A percentile compares a stretch with the other conserved stretches of the same genome.
Conservation (phyloP, 1,140 invertebrate species). For the Anadara kagoshimensis region DNA sequence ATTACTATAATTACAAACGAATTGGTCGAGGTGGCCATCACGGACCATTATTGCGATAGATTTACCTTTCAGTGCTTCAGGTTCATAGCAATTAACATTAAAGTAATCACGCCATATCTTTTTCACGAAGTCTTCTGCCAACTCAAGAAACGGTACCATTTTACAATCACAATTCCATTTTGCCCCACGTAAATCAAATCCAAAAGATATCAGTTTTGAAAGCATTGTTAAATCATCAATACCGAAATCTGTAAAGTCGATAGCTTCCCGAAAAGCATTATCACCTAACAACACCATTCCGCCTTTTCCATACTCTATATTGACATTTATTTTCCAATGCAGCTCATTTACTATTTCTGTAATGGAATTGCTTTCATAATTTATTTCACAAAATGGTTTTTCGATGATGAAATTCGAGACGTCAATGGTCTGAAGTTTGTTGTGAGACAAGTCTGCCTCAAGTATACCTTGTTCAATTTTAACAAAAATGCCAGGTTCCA, state of each 20-base stretch:
- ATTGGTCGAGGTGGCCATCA: constrained; percentile 12
- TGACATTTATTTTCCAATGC: background rate
- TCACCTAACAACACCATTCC: constrained; percentile 17
- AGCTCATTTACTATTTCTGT: constrained; percentile 11
- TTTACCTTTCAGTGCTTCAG: constrained; percentile 8
- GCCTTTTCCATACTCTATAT: constrained; percentile 13
- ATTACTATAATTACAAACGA: constrained; percentile 25
- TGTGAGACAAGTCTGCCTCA: constrained; percentile 14
- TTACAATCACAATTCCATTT: constrained; percentile 28
- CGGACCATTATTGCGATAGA: constrained; percentile 9
- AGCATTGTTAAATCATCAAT: constrained; percentile 13
- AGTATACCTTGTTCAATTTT: constrained; percentile 1
- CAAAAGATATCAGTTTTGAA: constrained; percentile 21
- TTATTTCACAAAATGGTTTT: constrained; percentile 30
- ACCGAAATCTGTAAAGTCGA: constrained; percentile 29
- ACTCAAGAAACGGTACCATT: constrained; percentile 26
- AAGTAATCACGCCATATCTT: constrained; percentile 30
- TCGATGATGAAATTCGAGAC: constrained; percentile 22
- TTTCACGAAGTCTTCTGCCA: constrained; percentile 18
- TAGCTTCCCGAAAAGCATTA: constrained; percentile 14
- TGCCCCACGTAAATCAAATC: constrained; percentile 17
- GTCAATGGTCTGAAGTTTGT: constrained; percentile 14
- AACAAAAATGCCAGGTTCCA: constrained; percentile 25
- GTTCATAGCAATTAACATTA: constrained; percentile 20
- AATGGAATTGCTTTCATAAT: constrained; percentile 14